Evolutionary conservation across 2,113 vertebrate species (phyloP).

Genomic region (Myanophis thanlyinensis): DNA sequence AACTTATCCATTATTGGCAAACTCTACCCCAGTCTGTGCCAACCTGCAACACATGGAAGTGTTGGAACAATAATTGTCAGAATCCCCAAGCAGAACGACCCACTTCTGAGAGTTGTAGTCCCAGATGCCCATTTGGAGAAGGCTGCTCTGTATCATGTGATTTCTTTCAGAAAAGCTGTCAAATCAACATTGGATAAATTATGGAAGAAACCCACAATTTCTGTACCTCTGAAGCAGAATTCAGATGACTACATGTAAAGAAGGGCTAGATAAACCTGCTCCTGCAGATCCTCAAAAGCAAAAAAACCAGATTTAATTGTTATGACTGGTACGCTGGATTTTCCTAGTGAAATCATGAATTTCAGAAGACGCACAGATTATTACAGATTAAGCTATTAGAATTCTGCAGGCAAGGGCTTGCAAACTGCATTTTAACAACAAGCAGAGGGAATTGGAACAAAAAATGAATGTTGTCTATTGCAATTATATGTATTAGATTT

Average conservation of each 20-base stretch:
- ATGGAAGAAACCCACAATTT: background rate
- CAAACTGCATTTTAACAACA: background rate
- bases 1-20: background rate
- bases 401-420: background rate
- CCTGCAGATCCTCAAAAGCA: background rate
- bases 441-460: background rate
- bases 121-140: background rate
- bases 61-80: background rate
- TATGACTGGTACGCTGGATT: background rate
- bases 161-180: background rate
- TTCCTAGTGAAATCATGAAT: background rate
- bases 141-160: background rate
- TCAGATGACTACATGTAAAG: background rate
- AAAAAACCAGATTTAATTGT: background rate
- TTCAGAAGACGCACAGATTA: background rate
- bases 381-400: background rate
- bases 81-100: background rate
- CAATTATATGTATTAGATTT: background rate
- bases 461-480: background rate
- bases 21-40: background rate
- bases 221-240: background rate
- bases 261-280: background rate
- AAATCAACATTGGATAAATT: background rate
- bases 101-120: background rate
- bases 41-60: background rate